Percentiles rank a stretch among this genome's conserved stretches.
Evolutionary conservation across 2,113 vertebrate species (phyloP).

Genomic region (Lagopus leucura): DNA sequence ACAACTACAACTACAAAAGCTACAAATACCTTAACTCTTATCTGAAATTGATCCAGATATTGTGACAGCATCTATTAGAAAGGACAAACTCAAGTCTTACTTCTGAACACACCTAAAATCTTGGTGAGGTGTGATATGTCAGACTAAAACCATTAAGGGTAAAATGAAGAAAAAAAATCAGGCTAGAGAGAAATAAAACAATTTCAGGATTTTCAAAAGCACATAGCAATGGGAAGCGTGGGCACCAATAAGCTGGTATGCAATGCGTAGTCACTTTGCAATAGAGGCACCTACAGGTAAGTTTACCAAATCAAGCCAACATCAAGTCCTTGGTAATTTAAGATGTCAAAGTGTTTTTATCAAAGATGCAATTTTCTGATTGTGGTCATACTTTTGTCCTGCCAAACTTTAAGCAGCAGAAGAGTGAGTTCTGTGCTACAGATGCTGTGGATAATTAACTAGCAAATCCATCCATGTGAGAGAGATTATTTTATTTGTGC

Average conservation of each 20-base stretch:
- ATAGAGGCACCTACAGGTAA: not conserved
- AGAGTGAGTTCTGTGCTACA: not conserved
- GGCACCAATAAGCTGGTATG: not conserved
- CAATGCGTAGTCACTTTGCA: not conserved
- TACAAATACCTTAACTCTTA: not conserved
- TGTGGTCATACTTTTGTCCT: not conserved
- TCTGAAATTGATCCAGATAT: not conserved
- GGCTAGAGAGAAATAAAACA: not conserved
- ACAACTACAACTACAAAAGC: too few species aligned
- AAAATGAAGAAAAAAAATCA: not conserved
- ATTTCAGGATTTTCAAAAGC: not conserved
- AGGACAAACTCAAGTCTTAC: not conserved
- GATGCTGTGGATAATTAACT: constrained; percentile 47
- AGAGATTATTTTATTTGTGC: constrained; percentile 48
- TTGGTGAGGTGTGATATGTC: not conserved
- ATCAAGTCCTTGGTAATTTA: not conserved
- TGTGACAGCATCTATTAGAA: not conserved
- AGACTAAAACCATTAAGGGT: not conserved
- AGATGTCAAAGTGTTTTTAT: not conserved
- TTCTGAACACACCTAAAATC: not conserved
- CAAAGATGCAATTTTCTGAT: not conserved
- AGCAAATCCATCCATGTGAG: constrained; percentile 17
- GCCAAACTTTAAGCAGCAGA: not conserved
- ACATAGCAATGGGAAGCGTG: not conserved
- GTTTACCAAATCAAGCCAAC: not conserved